Conservation (phyloP, 1,140 invertebrate genomes). For the Leptonema lineaticorne region DNA sequence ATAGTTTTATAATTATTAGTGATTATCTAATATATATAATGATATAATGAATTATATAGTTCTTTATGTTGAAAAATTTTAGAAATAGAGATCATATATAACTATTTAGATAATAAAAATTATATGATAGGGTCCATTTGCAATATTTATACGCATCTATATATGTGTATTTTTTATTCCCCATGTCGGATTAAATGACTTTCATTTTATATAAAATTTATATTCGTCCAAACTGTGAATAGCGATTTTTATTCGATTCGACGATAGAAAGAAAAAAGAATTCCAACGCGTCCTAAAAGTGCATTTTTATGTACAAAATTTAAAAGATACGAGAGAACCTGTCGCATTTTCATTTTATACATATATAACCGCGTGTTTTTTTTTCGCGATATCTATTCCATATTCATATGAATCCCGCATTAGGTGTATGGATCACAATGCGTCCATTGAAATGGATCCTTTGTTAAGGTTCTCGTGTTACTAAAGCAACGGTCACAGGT, state of each 20-base stretch:
- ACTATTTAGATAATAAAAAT: no score
- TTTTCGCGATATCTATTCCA: slow-evolving; percentile 19
- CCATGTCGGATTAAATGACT: not conserved
- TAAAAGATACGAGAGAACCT: slow-evolving; percentile 4
- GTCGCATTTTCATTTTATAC: no score
- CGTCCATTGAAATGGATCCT: slow-evolving; percentile 26
- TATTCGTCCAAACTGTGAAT: not conserved
- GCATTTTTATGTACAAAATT: slow-evolving; percentile 24
- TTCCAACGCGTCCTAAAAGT: not conserved
- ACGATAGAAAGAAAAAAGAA: not conserved
- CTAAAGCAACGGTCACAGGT: slow-evolving; percentile 39
- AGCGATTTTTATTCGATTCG: not conserved
- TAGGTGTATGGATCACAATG: slow-evolving; percentile 22
- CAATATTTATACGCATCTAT: no score
- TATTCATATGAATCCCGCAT: slow-evolving; percentile 28
- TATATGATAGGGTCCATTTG: no score
- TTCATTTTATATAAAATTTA: slow-evolving; percentile 8
- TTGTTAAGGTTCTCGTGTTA: slow-evolving; percentile 31
- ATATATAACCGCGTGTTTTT: no score
- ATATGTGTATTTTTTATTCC: no score
- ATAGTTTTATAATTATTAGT: no score
- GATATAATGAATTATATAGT: no score
- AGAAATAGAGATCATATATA: no score
- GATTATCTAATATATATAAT: no score
- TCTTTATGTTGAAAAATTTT: no score